Conservation (phyloP, 2,797 vertebrate species). For the Crocodylus rhombifer region DNA sequence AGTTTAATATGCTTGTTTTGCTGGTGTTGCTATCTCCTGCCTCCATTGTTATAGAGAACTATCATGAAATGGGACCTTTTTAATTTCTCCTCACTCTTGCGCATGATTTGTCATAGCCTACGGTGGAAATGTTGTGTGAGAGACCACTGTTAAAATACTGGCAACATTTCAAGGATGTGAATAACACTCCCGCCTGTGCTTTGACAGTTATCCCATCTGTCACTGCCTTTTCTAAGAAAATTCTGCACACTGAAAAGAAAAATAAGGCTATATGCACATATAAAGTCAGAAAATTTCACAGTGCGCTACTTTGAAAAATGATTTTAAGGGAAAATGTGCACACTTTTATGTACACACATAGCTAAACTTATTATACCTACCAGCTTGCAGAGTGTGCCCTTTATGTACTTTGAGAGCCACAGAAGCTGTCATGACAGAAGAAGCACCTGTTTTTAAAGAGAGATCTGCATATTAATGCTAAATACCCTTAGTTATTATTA, state of each 20-base stretch:
- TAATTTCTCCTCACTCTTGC: neutral
- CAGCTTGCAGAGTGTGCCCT: constrained; percentile 63
- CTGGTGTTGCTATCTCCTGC: neutral
- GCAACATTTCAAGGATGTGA: constrained; percentile 39
- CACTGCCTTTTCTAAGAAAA: constrained; percentile 61
- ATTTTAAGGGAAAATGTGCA: constrained; percentile 5
- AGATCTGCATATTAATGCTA: constrained; percentile 23
- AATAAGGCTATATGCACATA: neutral
- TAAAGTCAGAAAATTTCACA: constrained; percentile 12
- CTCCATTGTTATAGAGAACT: neutral
- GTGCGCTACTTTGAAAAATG: neutral
- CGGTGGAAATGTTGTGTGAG: neutral
- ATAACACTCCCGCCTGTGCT: constrained; percentile 51
- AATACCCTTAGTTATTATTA: constrained; percentile 5
- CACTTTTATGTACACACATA: neutral
- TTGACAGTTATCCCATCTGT: constrained; percentile 68
- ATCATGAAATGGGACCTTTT: neutral
- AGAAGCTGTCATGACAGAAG: constrained; percentile 63
- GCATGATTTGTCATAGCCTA: neutral
- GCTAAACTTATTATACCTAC: constrained; percentile 26
- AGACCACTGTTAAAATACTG: constrained; percentile 52
- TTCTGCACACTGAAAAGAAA: constrained; percentile 4
- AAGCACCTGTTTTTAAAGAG: constrained; percentile 58
- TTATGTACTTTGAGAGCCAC: constrained; percentile 56
- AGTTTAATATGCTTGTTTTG: neutral